phyloP scores from a whole-genome alignment of 2,113 vertebrate species.

The Canis aureus region DNA sequence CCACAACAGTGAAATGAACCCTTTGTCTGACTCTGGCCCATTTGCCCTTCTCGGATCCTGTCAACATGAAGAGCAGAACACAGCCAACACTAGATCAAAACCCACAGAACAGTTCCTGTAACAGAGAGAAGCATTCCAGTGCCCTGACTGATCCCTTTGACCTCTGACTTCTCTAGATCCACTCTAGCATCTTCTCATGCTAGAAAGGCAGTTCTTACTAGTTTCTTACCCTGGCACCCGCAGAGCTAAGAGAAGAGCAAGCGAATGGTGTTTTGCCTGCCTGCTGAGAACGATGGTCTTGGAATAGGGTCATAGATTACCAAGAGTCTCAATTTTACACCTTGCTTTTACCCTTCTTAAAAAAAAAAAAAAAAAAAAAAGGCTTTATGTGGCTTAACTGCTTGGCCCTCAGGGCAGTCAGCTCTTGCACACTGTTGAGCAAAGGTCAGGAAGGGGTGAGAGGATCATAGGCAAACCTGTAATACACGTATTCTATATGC shows the following conservation, averaged over 20 bases:
- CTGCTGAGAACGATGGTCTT: background rate
- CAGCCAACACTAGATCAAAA: background rate
- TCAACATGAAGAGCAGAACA: background rate
- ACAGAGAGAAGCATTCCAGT: fast-evolving
- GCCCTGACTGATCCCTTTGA: background rate
- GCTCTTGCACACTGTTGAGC: background rate
- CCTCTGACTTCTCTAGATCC: background rate
- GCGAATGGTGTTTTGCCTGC: too few species aligned
- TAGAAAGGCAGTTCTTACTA: background rate
- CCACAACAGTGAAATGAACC: background rate
- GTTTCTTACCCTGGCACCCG: background rate
- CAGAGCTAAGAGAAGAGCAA: background rate
- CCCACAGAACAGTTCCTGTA: background rate
- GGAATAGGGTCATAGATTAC: background rate
- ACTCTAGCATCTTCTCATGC: background rate
- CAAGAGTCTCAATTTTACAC: too few species aligned
- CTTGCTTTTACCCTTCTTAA: background rate
- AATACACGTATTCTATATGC: conserved; percentile 8
- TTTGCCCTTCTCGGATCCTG: background rate
- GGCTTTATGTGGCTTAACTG: background rate
- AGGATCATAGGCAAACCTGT: background rate
- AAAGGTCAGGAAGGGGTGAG: conserved; percentile 19
- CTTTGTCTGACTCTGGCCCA: background rate
- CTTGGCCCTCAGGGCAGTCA: background rate
- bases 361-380: conserved; percentile 12